Conservation (phyloP, 2,888 invertebrate genomes). For the Yponomeuta evonymella region DNA sequence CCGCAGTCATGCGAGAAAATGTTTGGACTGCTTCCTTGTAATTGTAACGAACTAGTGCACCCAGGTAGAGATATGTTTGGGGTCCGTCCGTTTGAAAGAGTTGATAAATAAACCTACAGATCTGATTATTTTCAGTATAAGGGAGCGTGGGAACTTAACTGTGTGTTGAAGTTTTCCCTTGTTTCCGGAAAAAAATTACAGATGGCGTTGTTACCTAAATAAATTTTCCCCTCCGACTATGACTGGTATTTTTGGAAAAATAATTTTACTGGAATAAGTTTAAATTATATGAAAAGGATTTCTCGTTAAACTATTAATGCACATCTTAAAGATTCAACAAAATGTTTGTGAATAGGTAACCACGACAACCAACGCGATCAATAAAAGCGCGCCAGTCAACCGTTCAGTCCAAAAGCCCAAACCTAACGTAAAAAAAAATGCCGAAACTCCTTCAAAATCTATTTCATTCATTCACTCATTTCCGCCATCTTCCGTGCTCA, state of each 20-base stretch:
- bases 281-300: no score
- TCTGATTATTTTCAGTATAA: no score
- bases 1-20: neutral
- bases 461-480: neutral
- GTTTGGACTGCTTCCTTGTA: neutral
- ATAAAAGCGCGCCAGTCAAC: constrained; percentile 10
- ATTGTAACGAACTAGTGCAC: neutral
- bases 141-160: no score
- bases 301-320: no score
- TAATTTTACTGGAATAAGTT: no score
- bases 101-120: no score
- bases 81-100: no score
- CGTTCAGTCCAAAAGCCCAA: neutral
- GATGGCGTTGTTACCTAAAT: neutral
- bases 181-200: neutral
- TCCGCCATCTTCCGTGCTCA: neutral
- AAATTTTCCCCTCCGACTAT: no score
- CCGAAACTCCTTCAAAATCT: neutral
- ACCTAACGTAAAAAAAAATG: neutral
- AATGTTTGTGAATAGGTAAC: neutral
- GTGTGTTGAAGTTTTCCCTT: no score
- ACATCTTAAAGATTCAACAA: no score
- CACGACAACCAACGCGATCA: constrained; percentile 5
- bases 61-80: neutral
- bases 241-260: no score